Conservation (phyloP, 2,888 invertebrate genomes). For the Temnothorax ravouxi region DNA sequence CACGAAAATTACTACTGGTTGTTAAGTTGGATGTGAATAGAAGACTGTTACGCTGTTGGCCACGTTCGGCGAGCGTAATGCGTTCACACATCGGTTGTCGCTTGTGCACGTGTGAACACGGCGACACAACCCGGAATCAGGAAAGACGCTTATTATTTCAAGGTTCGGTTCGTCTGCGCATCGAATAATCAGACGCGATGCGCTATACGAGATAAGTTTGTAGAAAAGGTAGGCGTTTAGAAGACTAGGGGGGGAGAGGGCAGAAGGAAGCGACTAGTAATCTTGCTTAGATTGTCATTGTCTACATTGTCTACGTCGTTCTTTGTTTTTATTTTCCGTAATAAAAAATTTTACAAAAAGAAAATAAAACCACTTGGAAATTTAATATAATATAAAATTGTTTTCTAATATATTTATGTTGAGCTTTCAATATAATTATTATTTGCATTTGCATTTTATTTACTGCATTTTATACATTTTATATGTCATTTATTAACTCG, state of each 20-base stretch:
- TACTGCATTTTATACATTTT: slow-evolving; percentile 61
- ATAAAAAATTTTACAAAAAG: slow-evolving; percentile 47
- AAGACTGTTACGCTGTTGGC: slow-evolving; percentile 71
- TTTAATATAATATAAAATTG: neutral
- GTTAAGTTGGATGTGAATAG: slow-evolving; percentile 49
- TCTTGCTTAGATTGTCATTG: slow-evolving; percentile 59
- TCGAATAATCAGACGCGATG: slow-evolving; percentile 79
- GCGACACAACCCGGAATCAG: slow-evolving; percentile 81
- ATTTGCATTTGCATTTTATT: neutral
- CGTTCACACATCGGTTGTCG: slow-evolving; percentile 80
- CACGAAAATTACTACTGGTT: slow-evolving; percentile 25
- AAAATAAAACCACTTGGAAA: neutral
- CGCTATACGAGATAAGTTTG: slow-evolving; percentile 78
- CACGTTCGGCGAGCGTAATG: slow-evolving; percentile 73
- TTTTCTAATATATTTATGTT: neutral
- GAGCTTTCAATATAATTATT: neutral
- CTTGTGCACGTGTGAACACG: slow-evolving; percentile 74
- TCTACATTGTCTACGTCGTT: slow-evolving; percentile 56
- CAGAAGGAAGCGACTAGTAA: slow-evolving; percentile 72
- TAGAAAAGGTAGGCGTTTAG: slow-evolving; percentile 77
- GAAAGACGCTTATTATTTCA: slow-evolving; percentile 83
- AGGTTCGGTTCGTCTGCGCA: slow-evolving; percentile 79
- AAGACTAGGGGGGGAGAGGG: slow-evolving; percentile 43
- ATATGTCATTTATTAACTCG: slow-evolving; percentile 70
- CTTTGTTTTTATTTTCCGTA: slow-evolving; percentile 60